Conservation (phyloP, 2,888 invertebrate species). For the Melitaea athalia region DNA sequence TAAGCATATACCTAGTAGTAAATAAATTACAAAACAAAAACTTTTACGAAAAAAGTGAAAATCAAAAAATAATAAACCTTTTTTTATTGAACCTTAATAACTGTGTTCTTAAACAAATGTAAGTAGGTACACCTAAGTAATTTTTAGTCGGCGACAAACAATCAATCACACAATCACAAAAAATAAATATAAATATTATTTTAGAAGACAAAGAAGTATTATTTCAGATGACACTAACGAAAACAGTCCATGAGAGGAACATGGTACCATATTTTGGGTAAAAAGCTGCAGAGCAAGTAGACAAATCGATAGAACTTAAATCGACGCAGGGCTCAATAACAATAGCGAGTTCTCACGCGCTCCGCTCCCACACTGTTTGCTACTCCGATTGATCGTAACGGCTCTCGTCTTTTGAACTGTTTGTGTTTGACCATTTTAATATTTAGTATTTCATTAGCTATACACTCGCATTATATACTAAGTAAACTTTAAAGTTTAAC, state of each 20-base stretch:
- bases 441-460: constrained; percentile 9
- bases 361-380: constrained; percentile 66
- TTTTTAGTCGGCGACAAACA: too few species aligned
- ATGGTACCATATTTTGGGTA: neutral
- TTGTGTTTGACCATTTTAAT: constrained; percentile 31
- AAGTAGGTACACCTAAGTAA: too few species aligned
- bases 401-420: constrained; percentile 46
- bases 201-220: too few species aligned
- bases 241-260: too few species aligned
- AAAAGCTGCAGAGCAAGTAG: neutral
- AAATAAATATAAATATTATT: too few species aligned
- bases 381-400: constrained; percentile 74
- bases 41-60: too few species aligned
- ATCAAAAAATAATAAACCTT: too few species aligned
- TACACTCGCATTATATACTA: neutral
- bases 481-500: neutral
- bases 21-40: too few species aligned
- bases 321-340: constrained; percentile 48
- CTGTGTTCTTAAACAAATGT: too few species aligned
- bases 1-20: too few species aligned
- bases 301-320: constrained; percentile 24
- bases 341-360: constrained; percentile 72
- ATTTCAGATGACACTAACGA: neutral
- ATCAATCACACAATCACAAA: too few species aligned
- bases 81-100: too few species aligned